Percentiles rank a stretch among this genome's conserved stretches.
phyloP scores from a whole-genome alignment of 2,113 vertebrate species.

The Calyptomena viridis region DNA sequence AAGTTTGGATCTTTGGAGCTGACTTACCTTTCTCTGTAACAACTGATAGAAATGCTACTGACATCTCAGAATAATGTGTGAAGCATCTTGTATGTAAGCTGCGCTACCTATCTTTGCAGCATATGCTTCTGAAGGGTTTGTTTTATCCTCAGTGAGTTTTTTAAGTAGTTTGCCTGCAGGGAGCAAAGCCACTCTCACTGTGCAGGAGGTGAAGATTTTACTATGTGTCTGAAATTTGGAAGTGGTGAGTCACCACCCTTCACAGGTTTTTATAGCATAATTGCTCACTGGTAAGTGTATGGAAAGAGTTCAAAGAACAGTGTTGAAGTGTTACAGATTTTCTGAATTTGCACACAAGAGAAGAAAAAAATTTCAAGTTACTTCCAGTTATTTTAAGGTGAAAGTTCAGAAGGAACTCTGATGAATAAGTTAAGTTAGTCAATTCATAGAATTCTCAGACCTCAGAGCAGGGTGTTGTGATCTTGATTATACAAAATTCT shows the following conservation, averaged over 20 bases:
- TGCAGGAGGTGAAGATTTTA: constrained; percentile 33
- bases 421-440: background rate
- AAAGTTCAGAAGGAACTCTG: background rate
- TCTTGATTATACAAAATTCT: background rate
- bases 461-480: background rate
- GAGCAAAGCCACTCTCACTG: background rate
- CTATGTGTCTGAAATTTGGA: constrained; percentile 16
- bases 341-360: background rate
- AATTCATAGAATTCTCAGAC: background rate
- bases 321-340: background rate
- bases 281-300: background rate
- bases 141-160: background rate
- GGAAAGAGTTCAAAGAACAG: background rate
- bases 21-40: background rate
- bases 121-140: background rate
- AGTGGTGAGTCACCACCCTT: constrained; percentile 6
- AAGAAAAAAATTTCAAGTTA: background rate
- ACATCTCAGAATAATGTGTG: background rate
- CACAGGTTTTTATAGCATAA: background rate
- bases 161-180: background rate
- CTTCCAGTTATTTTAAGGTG: background rate
- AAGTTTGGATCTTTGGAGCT: background rate
- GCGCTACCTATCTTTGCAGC: background rate
- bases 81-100: background rate
- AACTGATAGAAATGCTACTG: background rate